Percentiles rank a stretch among this genome's conserved stretches.
These are phyloP conservation scores for Aplysina aerophoba DNA, from an alignment of 37 sponge, comb jelly and placozoan genomes.

Conservation along the genomic window DNA sequence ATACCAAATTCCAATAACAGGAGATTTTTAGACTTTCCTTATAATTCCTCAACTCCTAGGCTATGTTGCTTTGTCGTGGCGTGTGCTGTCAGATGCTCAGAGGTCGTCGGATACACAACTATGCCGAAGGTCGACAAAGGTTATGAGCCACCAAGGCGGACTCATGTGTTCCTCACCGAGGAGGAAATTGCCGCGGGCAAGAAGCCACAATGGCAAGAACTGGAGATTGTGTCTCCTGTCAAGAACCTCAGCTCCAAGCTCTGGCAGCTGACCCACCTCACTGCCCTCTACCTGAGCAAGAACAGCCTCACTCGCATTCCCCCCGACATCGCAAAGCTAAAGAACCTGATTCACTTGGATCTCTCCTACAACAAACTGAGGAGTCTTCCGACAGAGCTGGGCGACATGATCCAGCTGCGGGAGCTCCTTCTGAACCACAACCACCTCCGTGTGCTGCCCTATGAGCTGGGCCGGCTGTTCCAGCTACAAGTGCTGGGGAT, in stretches of 20 bases:
- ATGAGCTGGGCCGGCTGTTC: conserved; percentile 93
- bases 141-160: conserved; percentile 50
- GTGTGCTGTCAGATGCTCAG: no score
- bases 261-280: conserved; percentile 80
- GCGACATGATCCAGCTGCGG: conserved; percentile 92
- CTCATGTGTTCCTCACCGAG: conserved; percentile 38
- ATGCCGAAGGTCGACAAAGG: conserved; percentile 21
- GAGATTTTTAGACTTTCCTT: no score
- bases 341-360: conserved; percentile 76
- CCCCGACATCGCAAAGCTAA: conserved; percentile 78
- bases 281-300: conserved; percentile 75
- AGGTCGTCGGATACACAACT: no score
- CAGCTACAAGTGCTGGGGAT: conserved; percentile 61
- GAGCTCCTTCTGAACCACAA: conserved; percentile 93
- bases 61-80: no score
- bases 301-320: conserved; percentile 85
- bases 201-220: conserved; percentile 53
- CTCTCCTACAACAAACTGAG: conserved; percentile 93
- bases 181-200: conserved; percentile 63
- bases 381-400: conserved; percentile 88
- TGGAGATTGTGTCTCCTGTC: conserved; percentile 78
- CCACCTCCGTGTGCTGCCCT: conserved; percentile 80
- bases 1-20: no score
- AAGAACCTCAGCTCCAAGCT: conserved; percentile 82
- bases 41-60: no score